Conservation (phyloP, 92 coral and sea anemone genomes). For the Zoanthus sociatus region DNA sequence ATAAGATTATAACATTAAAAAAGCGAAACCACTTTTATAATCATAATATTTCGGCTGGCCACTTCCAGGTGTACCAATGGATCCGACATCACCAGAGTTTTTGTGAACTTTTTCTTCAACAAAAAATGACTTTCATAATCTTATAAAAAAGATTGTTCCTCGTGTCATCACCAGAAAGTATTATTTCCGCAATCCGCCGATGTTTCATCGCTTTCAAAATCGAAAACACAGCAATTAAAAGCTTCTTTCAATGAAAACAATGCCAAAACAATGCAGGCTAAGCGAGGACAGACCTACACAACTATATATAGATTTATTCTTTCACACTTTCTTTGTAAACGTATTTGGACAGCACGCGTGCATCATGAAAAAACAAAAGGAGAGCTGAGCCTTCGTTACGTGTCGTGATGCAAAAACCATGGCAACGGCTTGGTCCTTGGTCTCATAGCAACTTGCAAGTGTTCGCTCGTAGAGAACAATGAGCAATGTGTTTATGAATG, state of each 20-base stretch:
- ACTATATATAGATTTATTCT: conserved; percentile 12
- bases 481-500: conserved; percentile 13
- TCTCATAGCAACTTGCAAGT: conserved; percentile 22
- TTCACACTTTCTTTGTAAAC: neutral
- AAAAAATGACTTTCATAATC: neutral
- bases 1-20: neutral
- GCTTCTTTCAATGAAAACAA: neutral
- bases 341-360: conserved; percentile 28
- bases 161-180: conserved; percentile 3
- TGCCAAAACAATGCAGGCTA: neutral
- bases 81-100: too few relatives aligned
- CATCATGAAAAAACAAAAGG: neutral
- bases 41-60: too few relatives aligned
- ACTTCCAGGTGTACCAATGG: too few relatives aligned
- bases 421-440: conserved; percentile 10
- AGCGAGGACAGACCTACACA: neutral
- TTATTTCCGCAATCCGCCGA: neutral
- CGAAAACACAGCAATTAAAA: neutral
- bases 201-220: neutral
- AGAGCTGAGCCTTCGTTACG: neutral
- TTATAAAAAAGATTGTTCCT: neutral
- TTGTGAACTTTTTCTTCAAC: too few relatives aligned
- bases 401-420: neutral
- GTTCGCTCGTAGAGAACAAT: neutral
- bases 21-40: too few relatives aligned